Evolutionary conservation across 1,140 invertebrate species (phyloP), one percentile per base, ranked within the genome.

Genomic region (Ceratina calcarata): DNA sequence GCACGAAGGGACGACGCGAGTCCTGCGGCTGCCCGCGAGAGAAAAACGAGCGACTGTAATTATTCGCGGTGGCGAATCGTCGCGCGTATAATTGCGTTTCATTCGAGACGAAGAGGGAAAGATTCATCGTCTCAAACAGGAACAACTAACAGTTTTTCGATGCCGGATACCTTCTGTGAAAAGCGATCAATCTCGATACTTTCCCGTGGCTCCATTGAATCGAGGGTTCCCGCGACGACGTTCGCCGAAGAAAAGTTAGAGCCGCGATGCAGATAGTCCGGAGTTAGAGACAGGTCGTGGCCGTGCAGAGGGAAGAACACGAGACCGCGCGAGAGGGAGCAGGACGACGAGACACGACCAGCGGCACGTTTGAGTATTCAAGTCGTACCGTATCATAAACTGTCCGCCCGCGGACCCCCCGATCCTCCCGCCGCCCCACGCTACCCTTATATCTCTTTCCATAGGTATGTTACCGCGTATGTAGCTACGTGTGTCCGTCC

Each of bases 301-400:
- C 65, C 65, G 70, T n/a, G 72, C 68, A 75, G 80, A 80, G 71
- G 12, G 83, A 67, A 55, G 69, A 15, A 53, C 16, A 53, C 45
- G 0, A 4, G 27, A 1, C 27, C 27, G 1, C 27, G 45, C 12
- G 32, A 37, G 12, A 20, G n/a, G 58, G 37, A n/a, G 73, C 45
- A 60, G 13, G 71, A 70, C 53, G 22, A 68, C 64, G 67, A 80
- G 72, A 75, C 67, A 69, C 65, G 70, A 81, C 79, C 49, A 82
- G 85, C 85, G 85, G 84, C 85, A 72, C 85, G 88, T 91, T 91
- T 91, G 89, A 89, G 86, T 85, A 86, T 89, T 89, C 88, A 84
- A 89, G 83, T 89, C 87, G 87, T 77, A 81, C 85, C 86, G 89
- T 87, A 80, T 91, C 90, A 90, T 91, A 91, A 91, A 91, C 89